These are phyloP conservation scores for Oscarella lobularis DNA, from an alignment of 37 sponge, comb jelly and placozoan genomes.

Conservation along the genomic window DNA sequence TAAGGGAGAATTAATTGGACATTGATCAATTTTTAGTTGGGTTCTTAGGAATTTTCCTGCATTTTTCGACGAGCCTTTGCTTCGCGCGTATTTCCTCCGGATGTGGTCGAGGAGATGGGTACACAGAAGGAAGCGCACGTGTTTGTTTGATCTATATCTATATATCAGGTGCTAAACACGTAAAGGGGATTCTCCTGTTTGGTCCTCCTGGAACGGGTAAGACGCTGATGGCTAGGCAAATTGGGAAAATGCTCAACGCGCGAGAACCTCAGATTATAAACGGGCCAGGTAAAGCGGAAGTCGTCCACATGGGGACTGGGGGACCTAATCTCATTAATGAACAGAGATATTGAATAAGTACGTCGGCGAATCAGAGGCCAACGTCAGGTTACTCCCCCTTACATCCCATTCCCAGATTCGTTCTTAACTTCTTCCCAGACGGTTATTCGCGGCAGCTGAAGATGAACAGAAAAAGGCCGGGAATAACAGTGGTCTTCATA, in stretches of 20 bases:
- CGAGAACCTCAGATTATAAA: slow-evolving; percentile 88
- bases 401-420: neutral
- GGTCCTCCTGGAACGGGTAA: slow-evolving; percentile 91
- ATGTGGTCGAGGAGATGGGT: slow-evolving; percentile 86
- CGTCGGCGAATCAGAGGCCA: slow-evolving; percentile 98
- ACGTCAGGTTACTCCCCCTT: slow-evolving; percentile 44
- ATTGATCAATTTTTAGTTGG: neutral
- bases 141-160: no score
- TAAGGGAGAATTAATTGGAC: neutral
- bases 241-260: slow-evolving; percentile 97
- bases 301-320: neutral
- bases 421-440: slow-evolving; percentile 15
- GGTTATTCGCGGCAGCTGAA: slow-evolving; percentile 91
- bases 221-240: slow-evolving; percentile 98
- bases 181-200: slow-evolving; percentile 83
- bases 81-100: slow-evolving; percentile 92
- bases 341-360: slow-evolving; percentile 94
- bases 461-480: slow-evolving; percentile 86
- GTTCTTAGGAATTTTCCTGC: slow-evolving; percentile 71
- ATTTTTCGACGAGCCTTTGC: slow-evolving; percentile 98
- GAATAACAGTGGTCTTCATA: slow-evolving; percentile 83
- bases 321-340: neutral
- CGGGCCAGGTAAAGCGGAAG: slow-evolving; percentile 67
- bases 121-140: neutral
- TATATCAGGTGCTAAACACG: slow-evolving; percentile 65